Evolutionary conservation across 2,888 invertebrate species (phyloP), one percentile per base, ranked within the genome.

Genomic region (Spilarctia lutea): DNA sequence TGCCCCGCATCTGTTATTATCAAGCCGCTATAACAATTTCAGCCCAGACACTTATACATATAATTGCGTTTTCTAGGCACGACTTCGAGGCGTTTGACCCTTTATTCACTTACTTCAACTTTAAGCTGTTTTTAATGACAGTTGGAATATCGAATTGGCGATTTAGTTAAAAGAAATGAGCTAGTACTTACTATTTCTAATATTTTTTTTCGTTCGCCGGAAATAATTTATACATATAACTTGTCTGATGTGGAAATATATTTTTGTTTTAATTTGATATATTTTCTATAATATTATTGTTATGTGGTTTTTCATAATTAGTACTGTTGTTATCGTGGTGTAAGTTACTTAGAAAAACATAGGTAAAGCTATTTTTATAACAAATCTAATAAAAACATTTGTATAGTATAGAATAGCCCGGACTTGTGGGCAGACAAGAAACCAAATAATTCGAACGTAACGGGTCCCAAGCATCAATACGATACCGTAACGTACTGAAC

Each of bases 1-100:
- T 88, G 89, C 88, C 88, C 85, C 88, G 85, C 91, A 90, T 91
- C 92, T 92, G 88, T 91, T 92, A 94, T 93, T 94, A 94, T 92
- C 88, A 91, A 91, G 91, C 91, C 93, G 92, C 93, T 91, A 88
- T 90, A 93, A 93, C 92, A 92, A 93, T 93, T 93, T 92, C 86
- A 87, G 91, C 86, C 89, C 24, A 71, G 42, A 30, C 91, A 91
- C 91, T 92, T 91, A 92, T 88, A 90, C 27, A 89, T 92, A 93
- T 95, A 94, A 95, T 94, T 93, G 92, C 91, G 90, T 94, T 94
- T 92, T 89, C 92, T 91, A 92, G 93, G 92, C 94, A 94, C 94
- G 94, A 94, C 90, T 92, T 77, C 16, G 79, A 90, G 91, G 94
- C 78, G 93, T 91, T 90, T 93, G 92, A 94, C 91, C 93, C 91